A percentile compares a stretch with the other conserved stretches of the same genome.
Evolutionary conservation across 2,888 invertebrate species (phyloP).

Genomic region (Caenorhabditis wallacei): DNA sequence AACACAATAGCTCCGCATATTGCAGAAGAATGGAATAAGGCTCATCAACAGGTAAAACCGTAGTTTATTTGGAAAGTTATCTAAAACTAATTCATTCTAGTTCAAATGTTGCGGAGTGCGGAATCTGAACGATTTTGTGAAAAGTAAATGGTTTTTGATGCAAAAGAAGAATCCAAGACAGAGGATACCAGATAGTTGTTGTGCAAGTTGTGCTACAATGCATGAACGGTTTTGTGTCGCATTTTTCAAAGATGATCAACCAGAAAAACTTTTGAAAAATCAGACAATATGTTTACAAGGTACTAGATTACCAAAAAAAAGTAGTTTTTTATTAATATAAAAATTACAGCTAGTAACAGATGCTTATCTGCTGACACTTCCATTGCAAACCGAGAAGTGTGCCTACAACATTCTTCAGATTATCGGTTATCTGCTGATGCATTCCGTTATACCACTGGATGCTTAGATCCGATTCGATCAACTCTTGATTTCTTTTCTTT

Average conservation of each 20-base stretch:
- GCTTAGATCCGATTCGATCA: slow-evolving; percentile 47
- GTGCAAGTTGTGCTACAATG: slow-evolving; percentile 66
- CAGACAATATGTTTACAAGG: slow-evolving; percentile 63
- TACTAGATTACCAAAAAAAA: background rate
- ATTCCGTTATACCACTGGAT: slow-evolving; percentile 49
- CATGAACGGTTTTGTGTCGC: slow-evolving; percentile 65
- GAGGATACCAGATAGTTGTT: slow-evolving; percentile 62
- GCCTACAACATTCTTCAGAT: slow-evolving; percentile 25
- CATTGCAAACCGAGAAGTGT: slow-evolving; percentile 54
- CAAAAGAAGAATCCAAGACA: slow-evolving; percentile 51
- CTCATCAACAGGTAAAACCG: slow-evolving; percentile 55
- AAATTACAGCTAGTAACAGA: slow-evolving; percentile 53
- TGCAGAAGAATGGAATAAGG: slow-evolving; percentile 47
- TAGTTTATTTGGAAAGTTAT: background rate
- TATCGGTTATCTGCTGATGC: slow-evolving; percentile 39
- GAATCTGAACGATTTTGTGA: slow-evolving; percentile 45
- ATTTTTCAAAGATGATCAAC: slow-evolving; percentile 43
- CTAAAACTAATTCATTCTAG: slow-evolving; percentile 36
- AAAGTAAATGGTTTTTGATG: slow-evolving; percentile 56
- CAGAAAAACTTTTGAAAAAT: slow-evolving; percentile 27
- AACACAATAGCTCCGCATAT: slow-evolving; percentile 40
- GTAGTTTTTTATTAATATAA: background rate
- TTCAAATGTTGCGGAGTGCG: slow-evolving; percentile 60
- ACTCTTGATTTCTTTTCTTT: slow-evolving; percentile 59
- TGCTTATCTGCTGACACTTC: slow-evolving; percentile 61